Evolutionary conservation across 2,888 invertebrate species (phyloP), one percentile per base, ranked within the genome.

Genomic region (Bellardia bayeri): DNA sequence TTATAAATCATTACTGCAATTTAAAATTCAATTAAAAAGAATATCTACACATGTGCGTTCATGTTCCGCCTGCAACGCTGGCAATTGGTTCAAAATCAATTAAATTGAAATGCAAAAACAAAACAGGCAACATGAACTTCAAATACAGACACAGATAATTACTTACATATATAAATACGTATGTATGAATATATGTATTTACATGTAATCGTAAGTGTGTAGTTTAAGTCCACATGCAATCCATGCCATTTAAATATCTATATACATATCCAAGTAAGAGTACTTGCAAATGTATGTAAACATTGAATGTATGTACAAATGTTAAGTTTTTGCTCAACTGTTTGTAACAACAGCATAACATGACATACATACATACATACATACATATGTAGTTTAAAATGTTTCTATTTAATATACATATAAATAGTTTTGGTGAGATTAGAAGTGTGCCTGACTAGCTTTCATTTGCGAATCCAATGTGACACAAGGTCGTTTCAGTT

Each of bases 401-500:
- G 6, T 37, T 37, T 37, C 37, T 37, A 37, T 37, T 3, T 33
- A 33, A 33, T 33, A 40, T 45, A 45, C 45, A 2, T 45, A 13
- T 13, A 61, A 49, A 14, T 33, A 37, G 49, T 56, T 40, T 40
- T 33, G 45, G 56, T 16, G 16, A 33, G 49, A 37, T 14, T 37
- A 37, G n/a, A 51, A 33, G 76, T 63, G 76, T 83, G 83, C 76
- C 83, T 64, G 54, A 68, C 80, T 72, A 69, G 68, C 58, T 76
- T 79, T 42, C 30, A 83, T 83, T 83, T 71, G 86, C 78, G 82
- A 88, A 87, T 88, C 84, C 74, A 89, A 89, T 88, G 86, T 82
- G 88, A 87, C 79, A 89, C 90, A 90, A 90, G 90, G 90, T 90
- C 90, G 88, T 88, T 87, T 89, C 88, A 88, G 88, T 90, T 90